phyloP scores from a whole-genome alignment of 1,140 invertebrate genomes.

The Papilio xuthus region DNA sequence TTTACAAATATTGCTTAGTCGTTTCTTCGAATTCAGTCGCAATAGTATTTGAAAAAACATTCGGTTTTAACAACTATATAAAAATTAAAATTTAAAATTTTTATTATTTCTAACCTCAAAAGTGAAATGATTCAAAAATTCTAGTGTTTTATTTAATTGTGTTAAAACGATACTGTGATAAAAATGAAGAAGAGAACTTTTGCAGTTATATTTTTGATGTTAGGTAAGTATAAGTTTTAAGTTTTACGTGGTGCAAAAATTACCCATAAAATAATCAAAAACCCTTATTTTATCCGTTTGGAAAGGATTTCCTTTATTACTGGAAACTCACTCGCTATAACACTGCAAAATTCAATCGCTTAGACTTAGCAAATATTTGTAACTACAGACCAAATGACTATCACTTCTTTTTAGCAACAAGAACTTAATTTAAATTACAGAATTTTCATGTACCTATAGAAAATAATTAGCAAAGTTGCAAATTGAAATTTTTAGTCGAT shows the following conservation, averaged over 20 bases:
- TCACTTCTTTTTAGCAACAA: neutral
- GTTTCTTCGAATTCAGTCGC: neutral
- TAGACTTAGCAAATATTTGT: neutral
- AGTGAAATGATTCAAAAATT: neutral
- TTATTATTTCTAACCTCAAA: neutral
- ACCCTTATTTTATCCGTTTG: no score
- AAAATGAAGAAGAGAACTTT: constrained; percentile 4
- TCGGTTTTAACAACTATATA: neutral
- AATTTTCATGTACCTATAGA: neutral
- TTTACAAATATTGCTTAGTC: neutral
- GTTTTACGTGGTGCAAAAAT: no score
- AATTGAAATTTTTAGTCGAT: neutral
- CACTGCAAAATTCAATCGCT: no score
- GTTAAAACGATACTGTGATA: neutral
- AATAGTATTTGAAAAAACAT: neutral
- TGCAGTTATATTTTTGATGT: constrained; percentile 7
- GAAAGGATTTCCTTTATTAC: no score
- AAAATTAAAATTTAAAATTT: neutral
- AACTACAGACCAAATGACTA: neutral
- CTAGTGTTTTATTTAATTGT: neutral
- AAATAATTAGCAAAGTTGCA: neutral
- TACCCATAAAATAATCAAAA: no score
- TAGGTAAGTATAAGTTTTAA: neutral
- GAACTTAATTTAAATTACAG: no score
- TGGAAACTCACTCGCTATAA: no score